Evolutionary conservation across 1,140 invertebrate species (phyloP).

Genomic region (Cyrtorhinus lividipennis): DNA sequence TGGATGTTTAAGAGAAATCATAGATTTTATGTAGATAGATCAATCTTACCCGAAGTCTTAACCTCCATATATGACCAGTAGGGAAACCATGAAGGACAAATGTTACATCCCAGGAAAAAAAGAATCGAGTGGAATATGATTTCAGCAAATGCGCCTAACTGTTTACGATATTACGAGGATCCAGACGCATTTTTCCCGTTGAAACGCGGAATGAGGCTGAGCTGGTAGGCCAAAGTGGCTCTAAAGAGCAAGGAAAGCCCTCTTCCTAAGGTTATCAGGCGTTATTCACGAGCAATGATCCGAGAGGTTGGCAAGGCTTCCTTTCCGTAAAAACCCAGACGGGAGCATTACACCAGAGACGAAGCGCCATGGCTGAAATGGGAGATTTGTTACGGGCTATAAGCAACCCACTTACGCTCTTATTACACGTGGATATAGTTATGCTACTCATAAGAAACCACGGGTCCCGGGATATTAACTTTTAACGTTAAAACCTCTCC

Average conservation of each 20-base stretch:
- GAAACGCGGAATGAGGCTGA: no score
- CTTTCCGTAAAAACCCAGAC: background rate
- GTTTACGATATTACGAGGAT: no score
- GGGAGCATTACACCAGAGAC: background rate
- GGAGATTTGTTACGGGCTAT: conserved; percentile 11
- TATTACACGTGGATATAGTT: conserved; percentile 13
- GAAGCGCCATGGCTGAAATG: background rate
- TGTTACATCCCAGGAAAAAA: no score
- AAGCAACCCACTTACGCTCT: conserved; percentile 12
- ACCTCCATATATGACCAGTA: no score
- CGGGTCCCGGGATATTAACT: background rate
- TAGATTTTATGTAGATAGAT: no score
- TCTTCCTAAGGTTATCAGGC: background rate
- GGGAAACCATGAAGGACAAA: no score
- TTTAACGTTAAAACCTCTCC: background rate
- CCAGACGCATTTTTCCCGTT: no score
- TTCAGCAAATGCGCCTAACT: no score
- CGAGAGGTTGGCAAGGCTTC: background rate
- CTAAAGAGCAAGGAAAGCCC: background rate
- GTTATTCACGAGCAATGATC: background rate
- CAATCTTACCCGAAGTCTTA: no score
- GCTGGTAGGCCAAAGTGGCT: background rate
- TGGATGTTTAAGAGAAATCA: no score
- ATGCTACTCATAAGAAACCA: background rate
- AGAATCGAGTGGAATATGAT: no score